Conservation (phyloP, 2,797 vertebrate genomes). For the Xyrichtys novacula region DNA sequence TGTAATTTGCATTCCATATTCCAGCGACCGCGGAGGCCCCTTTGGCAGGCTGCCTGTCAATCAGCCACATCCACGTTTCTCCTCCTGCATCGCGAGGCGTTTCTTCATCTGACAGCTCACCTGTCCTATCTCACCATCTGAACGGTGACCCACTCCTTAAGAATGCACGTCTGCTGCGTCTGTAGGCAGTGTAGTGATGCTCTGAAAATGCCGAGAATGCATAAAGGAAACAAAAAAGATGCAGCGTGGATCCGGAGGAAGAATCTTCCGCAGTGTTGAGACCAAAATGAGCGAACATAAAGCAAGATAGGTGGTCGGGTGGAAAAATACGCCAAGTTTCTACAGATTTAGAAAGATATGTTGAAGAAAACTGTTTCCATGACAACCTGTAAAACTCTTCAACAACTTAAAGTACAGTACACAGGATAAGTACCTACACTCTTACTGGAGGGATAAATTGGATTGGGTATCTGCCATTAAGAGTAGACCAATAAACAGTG, state of each 20-base stretch:
- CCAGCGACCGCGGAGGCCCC: slow-evolving; percentile 30
- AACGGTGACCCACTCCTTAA: slow-evolving; percentile 26
- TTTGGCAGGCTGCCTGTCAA: slow-evolving; percentile 14
- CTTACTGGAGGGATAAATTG: neutral
- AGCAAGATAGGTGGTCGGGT: neutral
- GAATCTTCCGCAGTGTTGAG: slow-evolving; percentile 8
- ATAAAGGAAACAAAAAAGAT: slow-evolving; percentile 30
- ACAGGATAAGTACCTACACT: neutral
- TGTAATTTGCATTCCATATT: slow-evolving; percentile 68
- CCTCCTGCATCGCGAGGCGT: slow-evolving; percentile 24
- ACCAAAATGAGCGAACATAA: slow-evolving; percentile 4
- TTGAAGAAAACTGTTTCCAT: no score
- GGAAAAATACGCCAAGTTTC: neutral
- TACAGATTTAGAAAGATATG: neutral
- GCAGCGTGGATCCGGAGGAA: slow-evolving; percentile 3
- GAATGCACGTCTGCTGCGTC: slow-evolving; percentile 29
- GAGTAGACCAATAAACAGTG: no score
- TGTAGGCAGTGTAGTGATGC: slow-evolving; percentile 15
- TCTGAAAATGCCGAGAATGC: slow-evolving; percentile 50
- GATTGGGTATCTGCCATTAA: neutral
- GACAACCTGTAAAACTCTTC: no score
- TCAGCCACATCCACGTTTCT: slow-evolving; percentile 32
- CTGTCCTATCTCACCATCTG: slow-evolving; percentile 40
- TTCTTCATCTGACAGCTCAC: slow-evolving; percentile 31
- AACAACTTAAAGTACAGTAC: neutral